A percentile compares a stretch with the other conserved stretches of the same genome.
phyloP scores from a whole-genome alignment of 92 coral and sea anemone species.

The Epizoanthus scotinus region DNA sequence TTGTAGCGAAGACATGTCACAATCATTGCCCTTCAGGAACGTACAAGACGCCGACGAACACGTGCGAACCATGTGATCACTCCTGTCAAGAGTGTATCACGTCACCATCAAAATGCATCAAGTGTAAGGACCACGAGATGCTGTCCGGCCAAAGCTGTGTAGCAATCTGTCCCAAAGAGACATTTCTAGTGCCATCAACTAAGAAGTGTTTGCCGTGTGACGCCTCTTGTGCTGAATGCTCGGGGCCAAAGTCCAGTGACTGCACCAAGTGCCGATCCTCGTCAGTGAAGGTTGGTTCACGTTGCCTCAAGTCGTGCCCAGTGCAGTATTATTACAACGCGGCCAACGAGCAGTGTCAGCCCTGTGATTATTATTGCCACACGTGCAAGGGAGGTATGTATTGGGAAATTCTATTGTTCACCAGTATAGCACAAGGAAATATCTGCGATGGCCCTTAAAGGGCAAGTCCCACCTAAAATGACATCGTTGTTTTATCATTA shows the following conservation, averaged over 20 bases:
- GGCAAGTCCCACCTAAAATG: no score
- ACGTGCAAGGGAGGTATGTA: slow-evolving; percentile 80
- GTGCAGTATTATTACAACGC: slow-evolving; percentile 71
- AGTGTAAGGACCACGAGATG: slow-evolving; percentile 60
- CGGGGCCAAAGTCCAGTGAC: slow-evolving; percentile 70
- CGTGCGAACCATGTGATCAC: slow-evolving; percentile 78
- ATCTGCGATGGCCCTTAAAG: no score
- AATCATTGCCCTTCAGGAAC: slow-evolving; percentile 76
- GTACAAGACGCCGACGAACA: slow-evolving; percentile 46
- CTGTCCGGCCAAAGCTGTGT: slow-evolving; percentile 67
- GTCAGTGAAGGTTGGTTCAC: slow-evolving; percentile 65
- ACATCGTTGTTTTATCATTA: no score
- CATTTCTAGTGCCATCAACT: slow-evolving; percentile 52
- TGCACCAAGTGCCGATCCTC: slow-evolving; percentile 71
- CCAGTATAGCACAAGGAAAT: no score
- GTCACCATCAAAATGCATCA: slow-evolving; percentile 62
- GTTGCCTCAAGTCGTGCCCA: slow-evolving; percentile 78
- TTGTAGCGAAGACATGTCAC: slow-evolving; percentile 62
- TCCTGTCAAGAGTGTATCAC: slow-evolving; percentile 72
- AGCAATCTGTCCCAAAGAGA: slow-evolving; percentile 76
- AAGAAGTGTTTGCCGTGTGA: slow-evolving; percentile 80
- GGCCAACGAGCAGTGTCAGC: slow-evolving; percentile 70
- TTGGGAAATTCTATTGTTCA: not conserved
- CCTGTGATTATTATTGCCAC: slow-evolving; percentile 90
- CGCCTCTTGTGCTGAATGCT: slow-evolving; percentile 75